These are phyloP conservation scores for Zosterops borbonicus DNA, from an alignment of 2,113 vertebrate genomes.

Conservation along the genomic window DNA sequence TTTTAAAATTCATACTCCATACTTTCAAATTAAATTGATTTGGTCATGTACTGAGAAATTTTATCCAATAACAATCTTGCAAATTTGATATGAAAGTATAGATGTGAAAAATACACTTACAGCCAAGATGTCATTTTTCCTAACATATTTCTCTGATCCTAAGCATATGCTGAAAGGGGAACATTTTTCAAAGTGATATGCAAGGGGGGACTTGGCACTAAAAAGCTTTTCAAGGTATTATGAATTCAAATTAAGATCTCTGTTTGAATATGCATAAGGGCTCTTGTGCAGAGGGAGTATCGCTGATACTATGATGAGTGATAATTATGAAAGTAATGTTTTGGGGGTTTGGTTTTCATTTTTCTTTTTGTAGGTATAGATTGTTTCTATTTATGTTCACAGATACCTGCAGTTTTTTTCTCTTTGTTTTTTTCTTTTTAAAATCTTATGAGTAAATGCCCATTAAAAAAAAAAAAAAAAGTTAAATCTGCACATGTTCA, in stretches of 20 bases:
- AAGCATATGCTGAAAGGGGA: conserved; percentile 33
- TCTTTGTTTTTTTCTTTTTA: neutral
- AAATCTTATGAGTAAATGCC: neutral
- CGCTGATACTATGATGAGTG: neutral
- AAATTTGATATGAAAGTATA: neutral
- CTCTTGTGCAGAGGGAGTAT: neutral
- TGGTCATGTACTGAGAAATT: neutral
- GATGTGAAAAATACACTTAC: neutral
- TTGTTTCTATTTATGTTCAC: neutral
- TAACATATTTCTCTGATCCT: conserved; percentile 31
- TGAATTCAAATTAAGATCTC: conserved; percentile 29
- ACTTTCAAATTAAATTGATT: neutral
- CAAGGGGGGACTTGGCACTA: neutral
- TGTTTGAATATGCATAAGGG: conserved; percentile 28
- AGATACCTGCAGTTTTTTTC: neutral
- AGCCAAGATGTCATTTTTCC: conserved; percentile 17
- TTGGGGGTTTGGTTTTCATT: neutral
- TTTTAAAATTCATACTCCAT: neutral
- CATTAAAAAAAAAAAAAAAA: neutral
- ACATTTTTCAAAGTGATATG: conserved; percentile 43
- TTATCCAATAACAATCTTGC: neutral
- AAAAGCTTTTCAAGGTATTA: conserved; percentile 40
- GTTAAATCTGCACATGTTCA: neutral
- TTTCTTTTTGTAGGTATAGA: neutral
- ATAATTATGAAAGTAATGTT: neutral